Base-by-base conservation (phyloP, 2,797 vertebrate species). In the Apodemus agrarius region DNA sequence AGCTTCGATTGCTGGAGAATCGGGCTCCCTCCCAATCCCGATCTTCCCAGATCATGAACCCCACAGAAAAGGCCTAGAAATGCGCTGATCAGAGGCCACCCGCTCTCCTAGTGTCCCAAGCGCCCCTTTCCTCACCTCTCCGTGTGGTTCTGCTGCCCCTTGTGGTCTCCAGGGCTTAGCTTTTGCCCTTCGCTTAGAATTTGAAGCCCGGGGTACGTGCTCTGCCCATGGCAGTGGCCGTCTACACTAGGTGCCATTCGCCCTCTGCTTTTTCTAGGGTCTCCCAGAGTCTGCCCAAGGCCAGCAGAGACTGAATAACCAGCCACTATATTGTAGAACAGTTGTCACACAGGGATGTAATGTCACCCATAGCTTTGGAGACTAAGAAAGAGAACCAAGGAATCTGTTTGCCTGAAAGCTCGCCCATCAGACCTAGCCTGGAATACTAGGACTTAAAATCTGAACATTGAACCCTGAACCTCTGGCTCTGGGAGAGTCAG, bases 141-240 rank as follows among this genome's bases (percentile, higher is more conserved):
- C 5, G 34, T 34, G 78, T 69, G 90, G 75, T 89, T 94, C 57
- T 94, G 93, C n/a, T 79, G 96, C 94, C 96, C 93, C 91, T 88
- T 96, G 95, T 63, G 94, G 94, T 43, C 8, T 21, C 95, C 65
- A 1, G 57, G n/a, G 34, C 69, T 63, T 46, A 0, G 37, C 40
- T 8, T 74, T 76, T n/a, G 13, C 1, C n/a, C 81, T 61, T 57
- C 0, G 10, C 81, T 11, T 63, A 12, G 88, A 49, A 57, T 90
- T 26, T 43, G 89, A 85, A 75, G 90, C 52, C 37, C 5, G 87
- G 79, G 72, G 31, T 83, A 59, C 5, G 43, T 21, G 59, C 79
- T 83, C 61, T 9, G 31, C 16, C 24, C 16, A 11, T 11, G 8
- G 10, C 46, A 5, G 0, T 14, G 57, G 75, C 52, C n/a, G 4